Base-by-base conservation (phyloP, 2,113 vertebrate species). In the Peromyscus maniculatus region DNA sequence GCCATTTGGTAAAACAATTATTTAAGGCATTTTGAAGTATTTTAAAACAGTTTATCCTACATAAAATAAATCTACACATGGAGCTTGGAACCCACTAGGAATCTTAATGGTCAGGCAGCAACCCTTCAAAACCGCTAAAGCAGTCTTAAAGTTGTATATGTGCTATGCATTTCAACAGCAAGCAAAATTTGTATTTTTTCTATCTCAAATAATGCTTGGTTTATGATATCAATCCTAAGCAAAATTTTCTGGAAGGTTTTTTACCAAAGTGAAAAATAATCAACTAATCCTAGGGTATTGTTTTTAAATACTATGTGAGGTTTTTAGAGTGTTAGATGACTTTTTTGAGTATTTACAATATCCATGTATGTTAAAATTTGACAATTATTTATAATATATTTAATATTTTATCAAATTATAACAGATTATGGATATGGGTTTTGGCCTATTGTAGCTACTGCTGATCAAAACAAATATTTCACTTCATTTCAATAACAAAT, bases 401-500 rank as follows among this genome's bases (percentile, higher is more conserved):
- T 64, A 84, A 17, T 43, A 84, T 28, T 84, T 84, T 64, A 64
- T 1, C 22, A 84, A 84, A 84, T 84, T 62, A 15, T 64, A 64
- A 1, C 7, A 84, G 12, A 43, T 39, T 64, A 2, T 11, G 13
- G 15, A 62, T 62, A 43, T 43, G n/a, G 9, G 5, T 1, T 87
- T 87, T 33, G 28, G 16, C 49, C 62, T 87, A 67, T 21, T 77
- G 28, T n/a, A 72, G 7, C 49, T 7, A 24, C 16, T 11, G 36
- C 64, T 74, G 24, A 90, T 95, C 11, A 79, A 78, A 96, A 87
- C 6, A 55, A 93, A 78, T 94, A 77, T 43, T 89, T 89, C 10
- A 26, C 57, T 91, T 15, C n/a, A n/a, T n/a, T n/a, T n/a, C n/a
- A n/a, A n/a, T n/a, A n/a, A n/a, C n/a, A n/a, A n/a, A n/a, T n/a